A percentile compares a stretch with the other conserved stretches of the same genome.
Evolutionary conservation across 1,140 invertebrate genomes (phyloP).

Genomic region (Drosophila kurseongensis): DNA sequence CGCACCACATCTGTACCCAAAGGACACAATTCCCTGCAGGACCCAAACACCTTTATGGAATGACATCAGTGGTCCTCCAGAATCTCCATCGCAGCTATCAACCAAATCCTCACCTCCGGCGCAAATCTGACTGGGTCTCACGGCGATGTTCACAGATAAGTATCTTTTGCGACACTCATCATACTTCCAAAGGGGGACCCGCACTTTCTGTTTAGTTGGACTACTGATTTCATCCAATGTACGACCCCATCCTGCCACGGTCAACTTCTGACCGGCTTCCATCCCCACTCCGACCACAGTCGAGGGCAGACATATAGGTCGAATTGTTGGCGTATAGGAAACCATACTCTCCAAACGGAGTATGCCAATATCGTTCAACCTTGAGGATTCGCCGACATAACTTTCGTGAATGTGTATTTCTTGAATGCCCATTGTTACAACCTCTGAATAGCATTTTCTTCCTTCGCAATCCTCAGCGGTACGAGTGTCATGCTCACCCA

Average conservation of each 20-base stretch:
- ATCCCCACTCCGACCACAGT: slow-evolving; percentile 31
- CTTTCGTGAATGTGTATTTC: slow-evolving; percentile 83
- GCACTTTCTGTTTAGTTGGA: slow-evolving; percentile 63
- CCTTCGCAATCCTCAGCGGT: slow-evolving; percentile 84
- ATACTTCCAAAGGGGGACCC: slow-evolving; percentile 12
- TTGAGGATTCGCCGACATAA: slow-evolving; percentile 53
- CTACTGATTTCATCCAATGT: slow-evolving; percentile 83
- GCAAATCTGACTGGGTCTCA: slow-evolving; percentile 85
- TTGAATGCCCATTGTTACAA: slow-evolving; percentile 62
- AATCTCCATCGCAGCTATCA: slow-evolving; percentile 89
- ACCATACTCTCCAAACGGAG: slow-evolving; percentile 83
- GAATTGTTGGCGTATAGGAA: slow-evolving; percentile 85
- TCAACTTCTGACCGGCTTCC: slow-evolving; percentile 76
- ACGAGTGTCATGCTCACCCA: slow-evolving; percentile 86
- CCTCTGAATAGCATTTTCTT: slow-evolving; percentile 56
- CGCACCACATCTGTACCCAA: slow-evolving; percentile 85
- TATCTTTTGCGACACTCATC: slow-evolving; percentile 23
- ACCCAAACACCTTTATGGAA: slow-evolving; percentile 84
- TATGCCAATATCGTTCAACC: slow-evolving; percentile 85
- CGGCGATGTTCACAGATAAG: slow-evolving; percentile 39
- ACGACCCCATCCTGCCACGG: slow-evolving; percentile 89
- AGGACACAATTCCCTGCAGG: slow-evolving; percentile 86
- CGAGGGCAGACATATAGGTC: slow-evolving; percentile 86
- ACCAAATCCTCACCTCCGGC: slow-evolving; percentile 85
- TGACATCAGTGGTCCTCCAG: slow-evolving; percentile 88